Conservation (phyloP, 2,888 invertebrate species). For the Teinopalpus imperialis region DNA sequence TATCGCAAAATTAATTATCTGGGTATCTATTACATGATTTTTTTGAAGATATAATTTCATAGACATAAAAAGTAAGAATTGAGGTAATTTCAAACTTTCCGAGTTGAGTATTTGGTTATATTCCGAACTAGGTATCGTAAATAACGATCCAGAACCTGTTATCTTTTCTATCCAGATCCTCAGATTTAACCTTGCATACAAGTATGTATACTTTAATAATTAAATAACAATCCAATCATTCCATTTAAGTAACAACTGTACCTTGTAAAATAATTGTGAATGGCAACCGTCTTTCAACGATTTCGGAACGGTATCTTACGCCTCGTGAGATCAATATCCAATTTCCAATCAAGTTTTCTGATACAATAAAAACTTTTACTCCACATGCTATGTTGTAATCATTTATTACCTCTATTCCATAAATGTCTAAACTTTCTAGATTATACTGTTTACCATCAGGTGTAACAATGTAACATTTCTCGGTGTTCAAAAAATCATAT, state of each 20-base stretch:
- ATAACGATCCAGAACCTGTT: too few relatives aligned
- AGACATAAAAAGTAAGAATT: too few relatives aligned
- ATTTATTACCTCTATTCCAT: slow-evolving; percentile 42
- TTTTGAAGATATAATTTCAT: too few relatives aligned
- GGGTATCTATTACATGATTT: too few relatives aligned
- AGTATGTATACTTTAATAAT: too few relatives aligned
- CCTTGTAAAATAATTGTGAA: slow-evolving; percentile 60
- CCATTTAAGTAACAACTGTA: slow-evolving; percentile 37
- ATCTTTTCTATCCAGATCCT: too few relatives aligned
- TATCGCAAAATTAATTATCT: too few relatives aligned
- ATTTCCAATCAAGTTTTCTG: slow-evolving; percentile 47
- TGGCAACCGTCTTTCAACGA: slow-evolving; percentile 50
- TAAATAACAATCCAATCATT: slow-evolving; percentile 30
- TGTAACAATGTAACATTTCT: slow-evolving; percentile 51
- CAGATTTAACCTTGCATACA: too few relatives aligned
- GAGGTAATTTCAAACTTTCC: neutral
- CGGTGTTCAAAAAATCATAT: slow-evolving; percentile 29
- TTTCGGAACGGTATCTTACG: slow-evolving; percentile 27
- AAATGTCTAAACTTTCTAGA: slow-evolving; percentile 38
- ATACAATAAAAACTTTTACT: slow-evolving; percentile 40
- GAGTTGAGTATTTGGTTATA: too few relatives aligned
- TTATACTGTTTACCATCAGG: slow-evolving; percentile 40
- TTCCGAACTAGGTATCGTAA: too few relatives aligned
- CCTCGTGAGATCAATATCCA: slow-evolving; percentile 59
- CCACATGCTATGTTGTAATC: slow-evolving; percentile 45